phyloP scores from a whole-genome alignment of 2,888 invertebrate genomes.

The Hylaea fasciaria region DNA sequence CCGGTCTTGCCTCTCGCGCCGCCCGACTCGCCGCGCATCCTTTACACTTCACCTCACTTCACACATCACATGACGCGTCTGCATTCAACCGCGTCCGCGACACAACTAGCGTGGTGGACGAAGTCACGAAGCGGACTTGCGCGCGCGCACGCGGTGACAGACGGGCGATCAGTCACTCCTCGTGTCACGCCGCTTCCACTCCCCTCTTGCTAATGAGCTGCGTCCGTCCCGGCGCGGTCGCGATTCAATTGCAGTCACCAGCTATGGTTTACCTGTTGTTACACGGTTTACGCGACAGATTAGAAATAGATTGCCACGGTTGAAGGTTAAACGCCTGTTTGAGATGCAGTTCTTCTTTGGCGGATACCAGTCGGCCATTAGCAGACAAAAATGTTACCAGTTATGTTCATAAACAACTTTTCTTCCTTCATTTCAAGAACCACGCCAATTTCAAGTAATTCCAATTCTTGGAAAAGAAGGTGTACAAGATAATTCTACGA shows the following conservation, averaged over 20 bases:
- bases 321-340: neutral
- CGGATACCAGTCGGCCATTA: too few species aligned
- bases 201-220: slow-evolving; percentile 73
- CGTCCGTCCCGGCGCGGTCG: slow-evolving; percentile 59
- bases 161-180: slow-evolving; percentile 78
- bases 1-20: slow-evolving; percentile 73
- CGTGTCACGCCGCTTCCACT: slow-evolving; percentile 65
- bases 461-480: too few species aligned
- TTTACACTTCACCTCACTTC: slow-evolving; percentile 69
- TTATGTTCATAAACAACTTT: too few species aligned
- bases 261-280: slow-evolving; percentile 42
- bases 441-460: too few species aligned
- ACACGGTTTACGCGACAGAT: slow-evolving; percentile 38
- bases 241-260: slow-evolving; percentile 39
- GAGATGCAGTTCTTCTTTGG: too few species aligned
- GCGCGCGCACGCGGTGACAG: slow-evolving; percentile 71
- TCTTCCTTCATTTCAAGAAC: too few species aligned
- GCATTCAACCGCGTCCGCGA: slow-evolving; percentile 76
- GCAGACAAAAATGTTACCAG: too few species aligned
- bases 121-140: slow-evolving; percentile 69
- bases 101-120: slow-evolving; percentile 64
- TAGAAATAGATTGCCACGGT: neutral
- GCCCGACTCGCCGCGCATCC: slow-evolving; percentile 82
- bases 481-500: neutral
- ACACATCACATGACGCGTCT: slow-evolving; percentile 76